phyloP scores from a whole-genome alignment of 2,888 invertebrate genomes.

The Rotaria macrura region DNA sequence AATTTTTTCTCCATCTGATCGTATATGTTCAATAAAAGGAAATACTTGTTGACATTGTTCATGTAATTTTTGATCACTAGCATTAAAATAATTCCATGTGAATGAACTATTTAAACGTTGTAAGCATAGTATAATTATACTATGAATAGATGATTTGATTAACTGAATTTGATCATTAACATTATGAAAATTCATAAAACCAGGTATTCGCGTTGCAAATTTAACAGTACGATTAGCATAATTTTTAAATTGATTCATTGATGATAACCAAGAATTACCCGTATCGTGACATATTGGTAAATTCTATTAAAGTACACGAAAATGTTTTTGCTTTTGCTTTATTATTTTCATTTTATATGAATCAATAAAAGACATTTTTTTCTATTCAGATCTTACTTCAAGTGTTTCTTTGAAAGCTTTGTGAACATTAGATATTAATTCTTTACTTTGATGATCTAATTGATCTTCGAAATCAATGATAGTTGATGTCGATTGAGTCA shows the following conservation, averaged over 20 bases:
- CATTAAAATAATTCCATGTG: neutral
- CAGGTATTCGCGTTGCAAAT: slow-evolving; percentile 13
- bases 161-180: neutral
- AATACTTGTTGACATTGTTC: neutral
- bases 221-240: slow-evolving; percentile 20
- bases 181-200: slow-evolving; percentile 11
- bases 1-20: neutral
- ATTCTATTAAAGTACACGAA: neutral
- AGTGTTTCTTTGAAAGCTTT: neutral
- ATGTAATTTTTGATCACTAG: neutral
- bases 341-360: too few relatives aligned
- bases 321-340: too few relatives aligned
- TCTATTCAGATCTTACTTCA: neutral
- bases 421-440: neutral
- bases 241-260: slow-evolving; percentile 21
- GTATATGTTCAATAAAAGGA: neutral
- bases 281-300: neutral
- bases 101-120: neutral
- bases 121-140: neutral
- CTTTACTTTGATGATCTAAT: neutral
- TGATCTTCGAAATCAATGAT: neutral
- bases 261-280: neutral
- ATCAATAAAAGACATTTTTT: neutral
- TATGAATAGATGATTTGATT: neutral
- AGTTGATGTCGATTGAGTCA: neutral